Evolutionary conservation across 2,113 vertebrate genomes (phyloP).

Genomic region (Lagopus muta): DNA sequence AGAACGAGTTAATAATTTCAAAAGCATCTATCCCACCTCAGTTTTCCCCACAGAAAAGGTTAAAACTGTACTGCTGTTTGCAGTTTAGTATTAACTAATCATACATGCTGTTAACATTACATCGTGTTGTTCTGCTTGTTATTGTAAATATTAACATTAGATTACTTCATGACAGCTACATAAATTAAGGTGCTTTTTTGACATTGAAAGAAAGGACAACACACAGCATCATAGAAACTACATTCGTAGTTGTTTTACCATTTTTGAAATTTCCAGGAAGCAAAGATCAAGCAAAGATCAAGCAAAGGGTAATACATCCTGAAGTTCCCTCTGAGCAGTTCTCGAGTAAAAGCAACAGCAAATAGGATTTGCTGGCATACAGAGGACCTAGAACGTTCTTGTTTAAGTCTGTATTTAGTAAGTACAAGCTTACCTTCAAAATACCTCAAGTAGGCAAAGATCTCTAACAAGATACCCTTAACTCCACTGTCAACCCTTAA

Average conservation of each 20-base stretch:
- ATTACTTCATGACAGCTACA: neutral
- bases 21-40: neutral
- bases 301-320: neutral
- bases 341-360: neutral
- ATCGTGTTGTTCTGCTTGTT: neutral
- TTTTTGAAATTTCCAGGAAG: neutral
- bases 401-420: neutral
- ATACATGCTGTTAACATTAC: neutral
- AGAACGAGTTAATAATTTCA: neutral
- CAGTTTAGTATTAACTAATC: neutral
- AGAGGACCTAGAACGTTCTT: neutral
- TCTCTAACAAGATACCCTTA: too few relatives aligned
- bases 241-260: neutral
- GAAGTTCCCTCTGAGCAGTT: neutral
- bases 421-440: neutral
- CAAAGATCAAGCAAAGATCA: neutral
- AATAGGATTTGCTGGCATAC: neutral
- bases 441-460: too few relatives aligned
- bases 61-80: neutral
- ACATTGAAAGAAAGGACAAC: neutral
- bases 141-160: neutral
- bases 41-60: neutral
- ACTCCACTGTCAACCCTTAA: too few relatives aligned
- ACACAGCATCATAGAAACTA: neutral
- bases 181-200: neutral